Percentiles rank a stretch among this genome's conserved stretches.
Conservation (phyloP, 2,113 vertebrate species). For the Pristiophorus japonicus region DNA sequence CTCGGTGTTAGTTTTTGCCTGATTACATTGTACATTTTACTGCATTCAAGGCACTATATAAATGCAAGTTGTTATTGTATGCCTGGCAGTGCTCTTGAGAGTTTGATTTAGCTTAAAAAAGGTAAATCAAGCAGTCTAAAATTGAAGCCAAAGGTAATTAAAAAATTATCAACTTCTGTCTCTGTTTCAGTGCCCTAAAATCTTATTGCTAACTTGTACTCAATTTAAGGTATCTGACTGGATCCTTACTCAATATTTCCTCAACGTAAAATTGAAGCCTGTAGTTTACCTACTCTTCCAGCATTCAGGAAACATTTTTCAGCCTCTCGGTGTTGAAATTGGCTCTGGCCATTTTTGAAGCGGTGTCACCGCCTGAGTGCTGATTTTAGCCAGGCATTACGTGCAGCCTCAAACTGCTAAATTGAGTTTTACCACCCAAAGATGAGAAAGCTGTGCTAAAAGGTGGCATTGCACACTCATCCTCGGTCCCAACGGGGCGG, state of each 20-base stretch:
- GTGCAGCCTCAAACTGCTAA: too few relatives aligned
- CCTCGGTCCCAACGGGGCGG: too few relatives aligned
- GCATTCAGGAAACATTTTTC: neutral
- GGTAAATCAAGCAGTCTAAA: neutral
- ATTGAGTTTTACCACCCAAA: too few relatives aligned
- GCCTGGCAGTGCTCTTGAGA: neutral
- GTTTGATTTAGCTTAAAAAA: neutral
- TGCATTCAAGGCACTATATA: too few relatives aligned
- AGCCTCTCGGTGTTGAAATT: too few relatives aligned
- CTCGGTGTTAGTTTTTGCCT: neutral
- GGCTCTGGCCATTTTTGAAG: too few relatives aligned
- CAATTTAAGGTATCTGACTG: neutral
- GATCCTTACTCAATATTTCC: neutral
- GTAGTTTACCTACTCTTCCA: neutral
- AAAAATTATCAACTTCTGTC: neutral
- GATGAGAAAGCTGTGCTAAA: too few relatives aligned
- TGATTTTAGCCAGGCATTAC: too few relatives aligned
- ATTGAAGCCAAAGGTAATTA: neutral
- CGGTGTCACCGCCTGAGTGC: too few relatives aligned
- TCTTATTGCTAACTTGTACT: neutral
- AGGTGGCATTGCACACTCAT: too few relatives aligned
- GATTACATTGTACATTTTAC: neutral
- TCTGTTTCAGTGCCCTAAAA: neutral
- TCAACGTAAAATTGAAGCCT: neutral
- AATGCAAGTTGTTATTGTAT: neutral